Evolutionary conservation across 2,113 vertebrate genomes (phyloP).

Genomic region (Elanoides forficatus): DNA sequence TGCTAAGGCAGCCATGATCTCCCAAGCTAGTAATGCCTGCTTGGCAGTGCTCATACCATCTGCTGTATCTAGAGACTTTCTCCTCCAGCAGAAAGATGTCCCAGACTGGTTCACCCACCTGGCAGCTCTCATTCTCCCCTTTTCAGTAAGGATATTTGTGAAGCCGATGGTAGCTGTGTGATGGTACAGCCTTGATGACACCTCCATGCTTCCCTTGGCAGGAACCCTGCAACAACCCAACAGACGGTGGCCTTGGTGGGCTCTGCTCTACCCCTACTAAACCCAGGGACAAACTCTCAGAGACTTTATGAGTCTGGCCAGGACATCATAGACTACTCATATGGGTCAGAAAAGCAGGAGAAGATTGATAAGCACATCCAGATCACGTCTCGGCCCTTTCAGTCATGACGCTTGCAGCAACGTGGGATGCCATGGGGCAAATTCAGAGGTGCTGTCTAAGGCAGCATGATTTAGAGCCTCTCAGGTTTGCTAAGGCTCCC

Average conservation of each 20-base stretch:
- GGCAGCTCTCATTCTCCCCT: not conserved
- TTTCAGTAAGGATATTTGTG: not conserved
- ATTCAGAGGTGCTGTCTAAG: not conserved
- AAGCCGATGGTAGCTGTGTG: not conserved
- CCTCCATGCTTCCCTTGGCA: not conserved
- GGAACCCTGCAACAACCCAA: not conserved
- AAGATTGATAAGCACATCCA: not conserved
- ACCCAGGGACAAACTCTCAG: not conserved
- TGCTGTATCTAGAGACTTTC: not conserved
- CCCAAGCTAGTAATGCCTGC: not conserved
- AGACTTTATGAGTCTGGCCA: not conserved
- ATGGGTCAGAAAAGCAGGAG: not conserved
- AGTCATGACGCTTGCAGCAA: not conserved
- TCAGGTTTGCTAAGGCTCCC: not conserved
- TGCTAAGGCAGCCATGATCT: not conserved
- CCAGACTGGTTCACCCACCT: not conserved
- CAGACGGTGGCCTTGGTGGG: rapidly evolving
- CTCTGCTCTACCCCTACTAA: not conserved
- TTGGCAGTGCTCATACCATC: not conserved
- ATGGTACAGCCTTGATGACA: not conserved
- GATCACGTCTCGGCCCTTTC: rapidly evolving
- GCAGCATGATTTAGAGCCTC: not conserved
- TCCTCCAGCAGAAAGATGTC: not conserved
- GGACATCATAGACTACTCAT: rapidly evolving
- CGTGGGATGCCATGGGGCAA: not conserved